Evolutionary conservation across 2,888 invertebrate genomes (phyloP), one percentile per base, ranked within the genome.

Genomic region (Atrina japonica): DNA sequence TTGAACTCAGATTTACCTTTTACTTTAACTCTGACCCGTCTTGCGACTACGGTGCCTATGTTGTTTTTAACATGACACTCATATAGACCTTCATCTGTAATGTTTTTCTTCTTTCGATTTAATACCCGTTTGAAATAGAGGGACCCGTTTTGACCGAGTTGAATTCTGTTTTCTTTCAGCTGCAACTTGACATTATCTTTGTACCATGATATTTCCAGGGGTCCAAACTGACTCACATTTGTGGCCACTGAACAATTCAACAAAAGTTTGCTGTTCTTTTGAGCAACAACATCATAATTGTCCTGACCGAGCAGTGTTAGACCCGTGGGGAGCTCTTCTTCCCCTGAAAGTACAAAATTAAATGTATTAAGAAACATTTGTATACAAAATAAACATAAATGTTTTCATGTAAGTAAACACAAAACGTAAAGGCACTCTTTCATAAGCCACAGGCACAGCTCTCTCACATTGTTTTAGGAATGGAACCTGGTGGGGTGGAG

Each of bases 211-310:
- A 77, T 58, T 7, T 29, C n/a, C 3, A 75, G 69, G 0, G 58
- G 40, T n/a, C 78, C 79, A 47, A 70, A 67, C 29, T 69, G 63
- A 11, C 59, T 29, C 25, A 63, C 64, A 41, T 71, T 69, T 9
- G 58, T 55, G 43, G 66, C 67, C 43, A 83, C 81, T 6, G 83
- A 77, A 66, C 83, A 83, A 66, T 83, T 83, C 14, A 83, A 59
- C 21, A 77, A 41, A 2, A 83, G 75, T 30, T 71, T 76, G n/a
- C 73, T 66, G 43, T 79, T 75, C 65, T 79, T 81, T 59, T 83
- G 83, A 9, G 80, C 77, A 27, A 83, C 78, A 25, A 83, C 78
- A 63, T 66, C 49, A 58, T 72, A 60, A 35, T 35, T 52, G 25
- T 72, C 71, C 14, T 58, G 67, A 3, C 66, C 47, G n/a, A 47